phyloP scores from a whole-genome alignment of 2,797 vertebrate species.

The Gymnocypris eckloni region DNA sequence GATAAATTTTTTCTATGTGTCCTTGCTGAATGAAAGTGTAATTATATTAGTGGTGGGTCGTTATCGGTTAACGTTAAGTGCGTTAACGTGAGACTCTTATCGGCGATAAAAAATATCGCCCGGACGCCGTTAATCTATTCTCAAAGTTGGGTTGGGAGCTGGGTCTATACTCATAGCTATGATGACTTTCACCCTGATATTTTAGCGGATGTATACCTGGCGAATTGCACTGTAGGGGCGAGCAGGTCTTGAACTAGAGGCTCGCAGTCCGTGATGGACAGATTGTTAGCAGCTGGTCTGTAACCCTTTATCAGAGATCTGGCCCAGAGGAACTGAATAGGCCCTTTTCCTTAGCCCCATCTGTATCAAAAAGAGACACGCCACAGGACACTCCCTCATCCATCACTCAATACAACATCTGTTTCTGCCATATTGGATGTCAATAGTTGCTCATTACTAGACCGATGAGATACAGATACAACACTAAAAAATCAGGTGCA shows the following conservation, averaged over 20 bases:
- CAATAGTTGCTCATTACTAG: constrained; percentile 24
- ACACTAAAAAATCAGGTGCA: constrained; percentile 32
- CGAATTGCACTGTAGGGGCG: no score
- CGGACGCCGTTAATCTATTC: no score
- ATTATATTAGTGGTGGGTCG: not conserved
- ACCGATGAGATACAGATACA: constrained; percentile 5
- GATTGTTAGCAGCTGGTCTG: no score
- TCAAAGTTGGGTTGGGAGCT: no score
- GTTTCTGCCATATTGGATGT: constrained; percentile 27
- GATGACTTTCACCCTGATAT: no score
- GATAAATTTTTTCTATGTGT: not conserved
- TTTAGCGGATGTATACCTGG: no score
- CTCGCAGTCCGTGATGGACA: no score
- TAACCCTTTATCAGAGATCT: constrained; percentile 61
- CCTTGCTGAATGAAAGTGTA: not conserved
- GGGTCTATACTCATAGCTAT: no score
- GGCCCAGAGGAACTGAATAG: constrained; percentile 72
- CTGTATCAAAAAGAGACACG: constrained; percentile 67
- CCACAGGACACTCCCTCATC: constrained; percentile 45
- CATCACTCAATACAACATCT: constrained; percentile 53
- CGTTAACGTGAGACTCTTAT: no score
- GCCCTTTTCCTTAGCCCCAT: constrained; percentile 68
- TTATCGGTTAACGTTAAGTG: no score
- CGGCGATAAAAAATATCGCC: no score
- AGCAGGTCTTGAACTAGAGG: no score